Evolutionary conservation across 2,888 invertebrate species (phyloP).

Genomic region (Cancer borealis): DNA sequence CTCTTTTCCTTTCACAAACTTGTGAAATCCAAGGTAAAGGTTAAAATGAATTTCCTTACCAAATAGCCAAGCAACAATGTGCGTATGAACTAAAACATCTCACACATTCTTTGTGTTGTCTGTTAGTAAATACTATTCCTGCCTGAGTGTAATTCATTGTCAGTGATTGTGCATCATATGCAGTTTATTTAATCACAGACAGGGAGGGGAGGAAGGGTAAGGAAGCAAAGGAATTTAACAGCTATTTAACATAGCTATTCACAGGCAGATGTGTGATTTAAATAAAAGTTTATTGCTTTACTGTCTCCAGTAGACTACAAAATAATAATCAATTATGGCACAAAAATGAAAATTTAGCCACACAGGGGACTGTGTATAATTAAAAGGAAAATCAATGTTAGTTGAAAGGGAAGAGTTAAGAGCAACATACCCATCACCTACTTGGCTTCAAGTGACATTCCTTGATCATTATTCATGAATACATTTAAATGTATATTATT

Average conservation of each 20-base stretch:
- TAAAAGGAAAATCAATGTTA: not conserved
- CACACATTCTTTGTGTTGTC: not conserved
- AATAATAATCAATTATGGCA: not conserved
- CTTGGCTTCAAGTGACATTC: not conserved
- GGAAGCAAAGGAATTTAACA: not conserved
- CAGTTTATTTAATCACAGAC: not conserved
- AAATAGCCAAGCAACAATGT: not conserved
- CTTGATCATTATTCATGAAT: conserved; percentile 30
- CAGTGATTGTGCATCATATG: not conserved
- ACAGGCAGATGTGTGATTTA: not conserved
- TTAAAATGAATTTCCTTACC: not conserved
- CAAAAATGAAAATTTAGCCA: not conserved
- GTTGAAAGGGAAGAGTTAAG: not conserved
- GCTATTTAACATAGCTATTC: not conserved
- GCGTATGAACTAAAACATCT: not conserved
- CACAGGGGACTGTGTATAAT: not conserved
- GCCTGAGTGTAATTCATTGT: not conserved
- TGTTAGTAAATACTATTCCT: not conserved
- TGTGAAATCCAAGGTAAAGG: not conserved
- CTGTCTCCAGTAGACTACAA: not conserved
- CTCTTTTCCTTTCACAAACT: not conserved
- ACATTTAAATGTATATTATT: conserved; percentile 52
- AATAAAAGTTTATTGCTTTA: not conserved
- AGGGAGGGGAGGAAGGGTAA: not conserved
- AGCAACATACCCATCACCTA: not conserved